phyloP scores from a whole-genome alignment of 2,888 invertebrate genomes.

The Calameuta pallipes region DNA sequence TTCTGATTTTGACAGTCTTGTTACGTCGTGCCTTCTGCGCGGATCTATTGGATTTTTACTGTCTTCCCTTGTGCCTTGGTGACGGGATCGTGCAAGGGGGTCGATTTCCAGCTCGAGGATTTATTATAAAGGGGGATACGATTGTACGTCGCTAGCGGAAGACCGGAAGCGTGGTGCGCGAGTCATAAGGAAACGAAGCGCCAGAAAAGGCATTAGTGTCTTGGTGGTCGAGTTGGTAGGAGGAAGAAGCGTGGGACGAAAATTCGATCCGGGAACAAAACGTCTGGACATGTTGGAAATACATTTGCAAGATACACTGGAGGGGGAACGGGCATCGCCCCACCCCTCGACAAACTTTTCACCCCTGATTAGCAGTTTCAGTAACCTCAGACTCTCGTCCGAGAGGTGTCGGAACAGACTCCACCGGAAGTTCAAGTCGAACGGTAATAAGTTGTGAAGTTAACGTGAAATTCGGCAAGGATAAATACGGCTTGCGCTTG shows the following conservation, averaged over 20 bases:
- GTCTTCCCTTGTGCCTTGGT: not conserved
- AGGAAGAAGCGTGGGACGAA: conserved; percentile 4
- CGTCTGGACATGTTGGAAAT: conserved; percentile 46
- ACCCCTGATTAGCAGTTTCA: conserved; percentile 40
- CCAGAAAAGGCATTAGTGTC: conserved; percentile 33
- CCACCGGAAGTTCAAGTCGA: conserved; percentile 47
- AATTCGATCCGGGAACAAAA: not conserved
- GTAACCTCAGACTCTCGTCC: conserved; percentile 44
- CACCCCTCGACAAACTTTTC: conserved; percentile 35
- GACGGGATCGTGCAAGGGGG: not conserved
- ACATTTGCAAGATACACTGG: conserved; percentile 41
- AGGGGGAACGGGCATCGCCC: conserved; percentile 36
- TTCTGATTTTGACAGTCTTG: not conserved
- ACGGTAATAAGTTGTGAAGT: conserved; percentile 33
- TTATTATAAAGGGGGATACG: not conserved
- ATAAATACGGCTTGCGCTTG: not conserved
- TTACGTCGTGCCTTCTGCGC: not conserved
- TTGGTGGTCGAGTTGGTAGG: conserved; percentile 12
- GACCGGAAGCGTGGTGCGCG: conserved; percentile 28
- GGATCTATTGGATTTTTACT: not conserved
- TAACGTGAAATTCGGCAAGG: not conserved
- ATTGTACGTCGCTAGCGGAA: not conserved
- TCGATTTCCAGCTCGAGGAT: not conserved
- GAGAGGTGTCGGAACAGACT: conserved; percentile 50
- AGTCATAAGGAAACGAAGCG: conserved; percentile 14